These are phyloP conservation scores for Saguinus imperator DNA, from an alignment of 2,113 vertebrate genomes.

Conservation along the genomic window DNA sequence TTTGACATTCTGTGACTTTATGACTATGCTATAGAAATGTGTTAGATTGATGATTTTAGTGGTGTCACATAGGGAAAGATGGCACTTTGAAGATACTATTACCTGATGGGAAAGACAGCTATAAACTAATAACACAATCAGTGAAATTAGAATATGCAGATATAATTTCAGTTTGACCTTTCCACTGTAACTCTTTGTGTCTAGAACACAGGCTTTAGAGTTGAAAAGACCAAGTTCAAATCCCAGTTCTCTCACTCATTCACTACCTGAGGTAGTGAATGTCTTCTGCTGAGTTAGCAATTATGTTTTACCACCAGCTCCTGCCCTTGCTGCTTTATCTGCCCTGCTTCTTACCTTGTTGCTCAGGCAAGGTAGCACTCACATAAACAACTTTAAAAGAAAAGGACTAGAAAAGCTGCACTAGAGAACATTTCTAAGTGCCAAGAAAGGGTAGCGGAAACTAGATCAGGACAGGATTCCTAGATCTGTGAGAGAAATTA, in stretches of 20 bases:
- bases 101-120: background rate
- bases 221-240: background rate
- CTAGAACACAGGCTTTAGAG: background rate
- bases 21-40: background rate
- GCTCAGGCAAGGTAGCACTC: background rate
- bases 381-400: background rate
- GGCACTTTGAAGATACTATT: background rate
- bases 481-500: background rate
- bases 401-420: background rate
- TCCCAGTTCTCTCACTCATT: background rate
- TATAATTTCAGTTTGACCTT: constrained; percentile 18
- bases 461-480: background rate
- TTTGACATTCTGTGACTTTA: constrained; percentile 38
- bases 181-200: background rate
- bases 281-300: background rate
- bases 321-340: background rate
- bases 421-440: background rate
- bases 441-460: background rate
- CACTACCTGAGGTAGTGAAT: background rate
- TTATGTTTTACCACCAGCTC: background rate
- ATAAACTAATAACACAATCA: background rate
- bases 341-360: background rate
- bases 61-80: background rate
- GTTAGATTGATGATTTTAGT: constrained; percentile 12
- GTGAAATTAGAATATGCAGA: constrained; percentile 6